Conservation (phyloP, 2,888 invertebrate genomes). For the Ophraella communa region DNA sequence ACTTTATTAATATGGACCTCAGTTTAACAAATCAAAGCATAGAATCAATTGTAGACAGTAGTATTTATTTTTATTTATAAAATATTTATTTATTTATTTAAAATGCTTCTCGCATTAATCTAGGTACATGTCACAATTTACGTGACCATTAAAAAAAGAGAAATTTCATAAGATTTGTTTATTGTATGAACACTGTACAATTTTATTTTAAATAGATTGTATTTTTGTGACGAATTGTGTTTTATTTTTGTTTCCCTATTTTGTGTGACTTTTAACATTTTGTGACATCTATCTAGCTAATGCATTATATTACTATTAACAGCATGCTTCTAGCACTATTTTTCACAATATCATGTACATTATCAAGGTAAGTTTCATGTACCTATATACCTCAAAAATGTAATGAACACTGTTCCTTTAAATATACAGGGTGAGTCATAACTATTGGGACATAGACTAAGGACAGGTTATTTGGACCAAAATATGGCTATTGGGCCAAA, state of each 20-base stretch:
- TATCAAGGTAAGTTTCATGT: not conserved
- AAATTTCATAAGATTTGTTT: conserved; percentile 29
- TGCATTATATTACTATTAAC: conserved; percentile 36
- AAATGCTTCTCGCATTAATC: conserved; percentile 55
- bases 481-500: too few species aligned
- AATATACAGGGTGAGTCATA: too few species aligned
- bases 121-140: conserved; percentile 60
- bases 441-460: too few species aligned
- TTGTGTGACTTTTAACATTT: conserved; percentile 41
- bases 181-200: conserved; percentile 41
- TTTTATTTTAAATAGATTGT: conserved; percentile 38
- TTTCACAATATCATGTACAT: not conserved
- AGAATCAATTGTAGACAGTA: conserved; percentile 32
- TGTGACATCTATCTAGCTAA: conserved; percentile 60
- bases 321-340: conserved; percentile 22
- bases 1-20: conserved; percentile 29
- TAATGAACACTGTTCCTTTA: too few species aligned
- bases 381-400: too few species aligned
- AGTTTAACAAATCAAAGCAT: conserved; percentile 31
- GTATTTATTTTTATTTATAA: conserved; percentile 53
- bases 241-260: conserved; percentile 30
- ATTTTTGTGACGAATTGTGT: conserved; percentile 31
- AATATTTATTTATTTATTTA: conserved; percentile 65
- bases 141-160: conserved; percentile 49
- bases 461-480: too few species aligned